A percentile compares a stretch with the other conserved stretches of the same genome.
Evolutionary conservation across 2,888 invertebrate species (phyloP).

Genomic region (Heliconius ethilla): DNA sequence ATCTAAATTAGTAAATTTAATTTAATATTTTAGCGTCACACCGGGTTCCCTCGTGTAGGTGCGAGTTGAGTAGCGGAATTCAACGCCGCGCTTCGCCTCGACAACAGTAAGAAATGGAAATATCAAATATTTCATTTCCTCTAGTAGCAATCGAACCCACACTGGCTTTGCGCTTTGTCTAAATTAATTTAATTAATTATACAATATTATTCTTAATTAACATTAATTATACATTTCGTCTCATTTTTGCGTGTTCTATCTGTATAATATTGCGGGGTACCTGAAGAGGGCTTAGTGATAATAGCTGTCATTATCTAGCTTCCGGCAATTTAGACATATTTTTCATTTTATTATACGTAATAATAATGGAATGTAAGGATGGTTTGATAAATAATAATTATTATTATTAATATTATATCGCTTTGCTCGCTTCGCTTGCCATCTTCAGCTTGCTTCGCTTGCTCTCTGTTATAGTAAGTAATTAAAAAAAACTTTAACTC

Average conservation of each 20-base stretch:
- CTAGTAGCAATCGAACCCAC: background rate
- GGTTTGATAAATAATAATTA: too few species aligned
- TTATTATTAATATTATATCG: too few species aligned
- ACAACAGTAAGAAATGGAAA: background rate
- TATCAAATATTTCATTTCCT: background rate
- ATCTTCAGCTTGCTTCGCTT: too few species aligned
- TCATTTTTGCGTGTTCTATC: background rate
- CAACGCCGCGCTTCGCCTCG: background rate
- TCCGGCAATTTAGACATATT: background rate
- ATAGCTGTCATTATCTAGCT: background rate
- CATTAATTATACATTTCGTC: background rate
- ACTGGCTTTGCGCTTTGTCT: background rate
- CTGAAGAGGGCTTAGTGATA: background rate
- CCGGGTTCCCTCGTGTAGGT: too few species aligned
- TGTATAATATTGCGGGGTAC: background rate
- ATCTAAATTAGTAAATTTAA: background rate
- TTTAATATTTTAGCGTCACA: background rate
- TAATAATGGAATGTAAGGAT: too few species aligned
- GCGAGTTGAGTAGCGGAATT: background rate
- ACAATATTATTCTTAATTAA: background rate
- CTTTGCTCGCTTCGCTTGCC: too few species aligned
- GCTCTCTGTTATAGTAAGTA: too few species aligned
- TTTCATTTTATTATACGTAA: too few species aligned
- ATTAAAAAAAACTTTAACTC: too few species aligned
- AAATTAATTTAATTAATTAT: background rate